Evolutionary conservation across 2,113 vertebrate genomes (phyloP).

Genomic region (Perca flavescens): DNA sequence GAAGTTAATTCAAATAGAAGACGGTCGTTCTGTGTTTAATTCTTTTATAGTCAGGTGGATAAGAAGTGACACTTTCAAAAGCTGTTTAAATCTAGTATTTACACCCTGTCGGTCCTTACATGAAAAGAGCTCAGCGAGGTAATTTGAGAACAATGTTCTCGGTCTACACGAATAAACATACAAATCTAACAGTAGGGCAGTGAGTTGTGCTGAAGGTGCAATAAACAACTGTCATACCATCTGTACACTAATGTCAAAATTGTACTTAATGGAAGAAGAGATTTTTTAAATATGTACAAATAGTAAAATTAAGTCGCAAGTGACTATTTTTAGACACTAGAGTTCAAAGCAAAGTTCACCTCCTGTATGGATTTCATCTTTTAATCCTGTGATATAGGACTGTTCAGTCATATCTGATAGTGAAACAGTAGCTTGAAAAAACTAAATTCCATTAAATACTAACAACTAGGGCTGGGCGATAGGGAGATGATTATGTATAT

Average conservation of each 20-base stretch:
- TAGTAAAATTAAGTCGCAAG: conserved; percentile 8
- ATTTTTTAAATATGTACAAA: conserved; percentile 11
- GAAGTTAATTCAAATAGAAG: conserved; percentile 56
- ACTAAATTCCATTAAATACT: conserved; percentile 3
- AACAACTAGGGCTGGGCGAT: background rate
- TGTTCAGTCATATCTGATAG: conserved; percentile 5
- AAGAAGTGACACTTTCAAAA: conserved; percentile 48
- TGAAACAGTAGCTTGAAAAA: conserved; percentile 32
- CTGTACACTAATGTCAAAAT: conserved; percentile 16
- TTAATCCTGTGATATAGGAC: conserved; percentile 13
- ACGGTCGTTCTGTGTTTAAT: conserved; percentile 24
- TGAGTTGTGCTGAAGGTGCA: conserved; percentile 42
- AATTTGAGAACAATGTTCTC: conserved; percentile 42
- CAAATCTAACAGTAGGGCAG: conserved; percentile 15
- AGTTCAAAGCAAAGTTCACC: conserved; percentile 35
- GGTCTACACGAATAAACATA: conserved; percentile 49
- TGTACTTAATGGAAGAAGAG: conserved; percentile 2
- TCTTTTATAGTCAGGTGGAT: conserved; percentile 40
- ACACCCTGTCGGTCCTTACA: conserved; percentile 42
- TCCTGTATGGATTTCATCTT: conserved; percentile 20
- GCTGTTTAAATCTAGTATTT: conserved; percentile 41
- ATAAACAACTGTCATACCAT: conserved; percentile 57
- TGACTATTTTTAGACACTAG: conserved; percentile 36
- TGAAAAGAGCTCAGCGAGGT: conserved; percentile 29
- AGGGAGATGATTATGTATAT: no score